Percentiles rank a stretch among this genome's conserved stretches.
Evolutionary conservation across 2,888 invertebrate genomes (phyloP).

Genomic region (Hypercompe scribonia): DNA sequence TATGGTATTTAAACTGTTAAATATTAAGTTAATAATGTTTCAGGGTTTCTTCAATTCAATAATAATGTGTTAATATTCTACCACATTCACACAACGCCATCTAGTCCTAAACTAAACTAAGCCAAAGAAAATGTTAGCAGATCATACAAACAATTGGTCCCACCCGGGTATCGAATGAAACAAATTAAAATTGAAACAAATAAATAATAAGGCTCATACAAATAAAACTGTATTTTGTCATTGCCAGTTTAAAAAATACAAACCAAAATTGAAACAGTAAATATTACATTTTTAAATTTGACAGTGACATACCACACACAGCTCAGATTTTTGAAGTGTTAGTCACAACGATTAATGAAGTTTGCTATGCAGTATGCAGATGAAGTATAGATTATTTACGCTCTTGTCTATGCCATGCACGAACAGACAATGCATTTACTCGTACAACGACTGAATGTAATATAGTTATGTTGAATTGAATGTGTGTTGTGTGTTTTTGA

Average conservation of each 20-base stretch:
- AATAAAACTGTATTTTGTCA: not conserved
- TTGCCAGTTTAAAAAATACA: not conserved
- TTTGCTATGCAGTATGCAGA: conserved; percentile 29
- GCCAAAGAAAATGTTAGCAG: too few relatives aligned
- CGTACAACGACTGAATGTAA: conserved; percentile 17
- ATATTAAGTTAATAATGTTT: too few relatives aligned
- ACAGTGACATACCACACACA: not conserved
- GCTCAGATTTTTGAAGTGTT: conserved; percentile 36
- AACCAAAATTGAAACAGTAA: not conserved
- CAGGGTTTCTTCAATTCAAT: too few relatives aligned
- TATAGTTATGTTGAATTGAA: conserved; percentile 11
- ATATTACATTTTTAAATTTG: not conserved
- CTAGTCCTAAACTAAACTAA: too few relatives aligned
- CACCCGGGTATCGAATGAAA: not conserved
- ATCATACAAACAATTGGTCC: too few relatives aligned
- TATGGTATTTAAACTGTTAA: not conserved
- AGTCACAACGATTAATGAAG: conserved; percentile 46
- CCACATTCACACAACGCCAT: too few relatives aligned
- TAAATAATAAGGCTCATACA: not conserved
- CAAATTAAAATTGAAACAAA: not conserved
- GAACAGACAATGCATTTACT: conserved; percentile 29
- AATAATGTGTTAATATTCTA: too few relatives aligned
- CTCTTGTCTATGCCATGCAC: conserved; percentile 26
- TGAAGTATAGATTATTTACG: conserved; percentile 19
- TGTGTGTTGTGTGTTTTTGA: conserved; percentile 5